Percentiles rank a stretch among this genome's conserved stretches.
Conservation (phyloP, 1,140 invertebrate genomes). For the Tribolium madens region DNA sequence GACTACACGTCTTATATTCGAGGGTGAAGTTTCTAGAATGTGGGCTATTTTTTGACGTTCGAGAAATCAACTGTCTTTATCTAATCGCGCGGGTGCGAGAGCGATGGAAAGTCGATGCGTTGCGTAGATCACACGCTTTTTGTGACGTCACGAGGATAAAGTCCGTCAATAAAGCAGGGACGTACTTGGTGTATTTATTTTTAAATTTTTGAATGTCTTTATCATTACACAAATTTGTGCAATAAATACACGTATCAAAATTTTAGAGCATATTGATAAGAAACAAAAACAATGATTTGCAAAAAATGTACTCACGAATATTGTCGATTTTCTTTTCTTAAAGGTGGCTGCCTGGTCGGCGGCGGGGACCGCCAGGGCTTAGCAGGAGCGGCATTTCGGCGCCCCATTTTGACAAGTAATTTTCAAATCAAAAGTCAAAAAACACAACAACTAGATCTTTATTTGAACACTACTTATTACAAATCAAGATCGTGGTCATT, state of each 20-base stretch:
- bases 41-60: slow-evolving; percentile 17
- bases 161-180: not conserved
- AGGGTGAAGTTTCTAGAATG: slow-evolving; percentile 24
- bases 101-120: not conserved
- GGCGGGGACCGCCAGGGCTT: slow-evolving; percentile 51
- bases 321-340: slow-evolving; percentile 22
- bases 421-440: slow-evolving; percentile 1
- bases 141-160: slow-evolving; percentile 20
- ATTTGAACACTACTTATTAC: not conserved
- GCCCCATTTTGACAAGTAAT: slow-evolving; percentile 46
- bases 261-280: no score
- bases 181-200: not conserved
- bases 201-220: not conserved
- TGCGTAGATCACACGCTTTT: not conserved
- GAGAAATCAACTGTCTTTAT: not conserved
- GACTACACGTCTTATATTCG: slow-evolving; percentile 6
- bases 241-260: not conserved
- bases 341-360: slow-evolving; percentile 49
- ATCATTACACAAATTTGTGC: not conserved
- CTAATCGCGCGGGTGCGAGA: not conserved
- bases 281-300: no score
- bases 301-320: slow-evolving; percentile 37
- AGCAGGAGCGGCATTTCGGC: slow-evolving; percentile 49
- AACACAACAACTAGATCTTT: not conserved
- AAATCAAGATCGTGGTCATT: not conserved